Evolutionary conservation across 2,113 vertebrate genomes (phyloP).

Genomic region (Lycocorax pyrrhopterus): DNA sequence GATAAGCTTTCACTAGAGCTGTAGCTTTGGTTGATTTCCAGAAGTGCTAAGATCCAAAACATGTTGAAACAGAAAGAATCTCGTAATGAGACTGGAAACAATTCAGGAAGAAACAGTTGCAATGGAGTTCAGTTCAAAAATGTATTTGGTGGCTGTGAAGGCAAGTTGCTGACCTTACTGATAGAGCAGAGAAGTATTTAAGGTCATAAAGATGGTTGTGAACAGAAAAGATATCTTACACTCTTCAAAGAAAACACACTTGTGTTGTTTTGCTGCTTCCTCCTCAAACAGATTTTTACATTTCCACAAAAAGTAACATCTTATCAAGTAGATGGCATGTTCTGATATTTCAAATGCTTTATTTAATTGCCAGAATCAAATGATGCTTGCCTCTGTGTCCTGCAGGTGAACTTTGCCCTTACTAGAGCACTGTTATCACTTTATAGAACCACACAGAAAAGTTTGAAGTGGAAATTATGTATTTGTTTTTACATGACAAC

Average conservation of each 20-base stretch:
- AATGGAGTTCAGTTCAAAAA: neutral
- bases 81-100: neutral
- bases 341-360: slow-evolving; percentile 1
- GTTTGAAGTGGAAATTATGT: neutral
- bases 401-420: slow-evolving; percentile 6
- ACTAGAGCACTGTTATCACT: neutral
- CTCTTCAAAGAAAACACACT: neutral
- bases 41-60: neutral
- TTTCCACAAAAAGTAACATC: neutral
- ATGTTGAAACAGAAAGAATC: neutral
- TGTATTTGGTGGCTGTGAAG: neutral
- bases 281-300: neutral
- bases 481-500: neutral
- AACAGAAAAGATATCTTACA: neutral
- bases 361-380: neutral
- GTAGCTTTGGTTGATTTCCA: slow-evolving; percentile 11
- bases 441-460: neutral
- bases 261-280: neutral
- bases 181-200: neutral
- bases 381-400: neutral
- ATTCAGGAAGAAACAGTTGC: neutral
- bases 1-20: neutral
- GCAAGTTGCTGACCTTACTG: neutral
- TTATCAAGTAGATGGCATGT: neutral
- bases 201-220: neutral